phyloP scores from a whole-genome alignment of 1,140 invertebrate genomes.

The Paralvinella palmiformis region DNA sequence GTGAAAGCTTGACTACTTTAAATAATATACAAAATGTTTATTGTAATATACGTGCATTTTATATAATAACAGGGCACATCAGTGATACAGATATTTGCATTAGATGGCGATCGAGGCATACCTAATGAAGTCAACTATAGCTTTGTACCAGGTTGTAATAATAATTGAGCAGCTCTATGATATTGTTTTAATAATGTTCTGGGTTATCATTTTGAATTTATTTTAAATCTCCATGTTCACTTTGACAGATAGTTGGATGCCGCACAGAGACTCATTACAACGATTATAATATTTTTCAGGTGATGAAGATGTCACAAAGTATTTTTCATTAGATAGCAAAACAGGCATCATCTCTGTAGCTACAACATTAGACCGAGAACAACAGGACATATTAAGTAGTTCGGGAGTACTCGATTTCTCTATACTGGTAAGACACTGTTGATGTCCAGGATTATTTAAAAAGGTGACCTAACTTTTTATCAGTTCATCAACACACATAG shows the following conservation, averaged over 20 bases:
- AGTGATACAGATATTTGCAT: conserved; percentile 9
- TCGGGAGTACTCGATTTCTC: conserved; percentile 1
- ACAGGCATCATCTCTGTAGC: neutral
- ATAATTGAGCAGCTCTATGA: too few species aligned
- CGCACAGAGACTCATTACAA: too few species aligned
- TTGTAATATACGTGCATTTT: neutral
- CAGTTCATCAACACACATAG: too few species aligned
- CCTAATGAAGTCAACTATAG: conserved; percentile 15
- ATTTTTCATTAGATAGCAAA: neutral
- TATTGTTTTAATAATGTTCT: too few species aligned
- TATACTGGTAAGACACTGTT: conserved; percentile 5
- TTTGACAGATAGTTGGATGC: too few species aligned
- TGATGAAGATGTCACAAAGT: neutral
- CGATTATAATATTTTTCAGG: too few species aligned
- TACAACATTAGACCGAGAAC: conserved; percentile 19
- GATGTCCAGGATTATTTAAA: conserved; percentile 1
- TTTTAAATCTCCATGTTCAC: too few species aligned
- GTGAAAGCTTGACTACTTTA: too few species aligned
- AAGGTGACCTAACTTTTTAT: conserved; percentile 26
- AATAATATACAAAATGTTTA: too few species aligned
- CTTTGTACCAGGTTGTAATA: conserved; percentile 7
- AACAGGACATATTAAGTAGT: neutral
- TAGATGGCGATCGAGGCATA: conserved; percentile 19
- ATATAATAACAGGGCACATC: neutral
- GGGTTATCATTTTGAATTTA: too few species aligned